These are phyloP conservation scores for Catocala fraxini DNA, from an alignment of 2,888 invertebrate genomes.

Conservation along the genomic window DNA sequence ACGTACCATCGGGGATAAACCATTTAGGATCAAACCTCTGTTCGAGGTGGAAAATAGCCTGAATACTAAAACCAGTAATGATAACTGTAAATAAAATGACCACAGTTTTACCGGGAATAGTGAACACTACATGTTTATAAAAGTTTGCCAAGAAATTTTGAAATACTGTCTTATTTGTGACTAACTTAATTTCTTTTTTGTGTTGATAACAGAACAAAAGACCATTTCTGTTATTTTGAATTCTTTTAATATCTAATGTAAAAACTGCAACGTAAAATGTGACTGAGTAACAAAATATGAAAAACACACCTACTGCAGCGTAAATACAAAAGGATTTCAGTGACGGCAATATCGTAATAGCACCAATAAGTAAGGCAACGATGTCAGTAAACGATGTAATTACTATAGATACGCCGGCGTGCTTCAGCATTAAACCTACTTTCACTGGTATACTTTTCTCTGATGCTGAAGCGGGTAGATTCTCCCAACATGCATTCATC, in stretches of 20 bases:
- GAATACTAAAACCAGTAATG: slow-evolving; percentile 88
- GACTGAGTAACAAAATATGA: slow-evolving; percentile 92
- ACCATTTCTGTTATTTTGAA: slow-evolving; percentile 89
- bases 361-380: slow-evolving; percentile 92
- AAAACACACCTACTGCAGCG: slow-evolving; percentile 92
- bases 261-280: slow-evolving; percentile 95
- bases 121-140: slow-evolving; percentile 90
- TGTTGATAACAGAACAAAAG: slow-evolving; percentile 90
- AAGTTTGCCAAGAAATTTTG: slow-evolving; percentile 87
- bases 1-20: slow-evolving; percentile 92
- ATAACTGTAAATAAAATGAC: slow-evolving; percentile 88
- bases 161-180: slow-evolving; percentile 87
- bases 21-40: slow-evolving; percentile 93
- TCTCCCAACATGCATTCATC: slow-evolving; percentile 93
- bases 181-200: slow-evolving; percentile 82
- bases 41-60: slow-evolving; percentile 89
- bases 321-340: slow-evolving; percentile 94
- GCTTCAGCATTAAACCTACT: slow-evolving; percentile 91
- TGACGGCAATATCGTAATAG: slow-evolving; percentile 93
- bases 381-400: slow-evolving; percentile 95
- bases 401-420: slow-evolving; percentile 94
- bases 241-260: slow-evolving; percentile 90
- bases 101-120: slow-evolving; percentile 89
- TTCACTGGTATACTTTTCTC: slow-evolving; percentile 88
- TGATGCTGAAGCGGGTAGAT: slow-evolving; percentile 84